phyloP scores from a whole-genome alignment of 2,797 vertebrate genomes.

The Mormyrops attenuatus region DNA sequence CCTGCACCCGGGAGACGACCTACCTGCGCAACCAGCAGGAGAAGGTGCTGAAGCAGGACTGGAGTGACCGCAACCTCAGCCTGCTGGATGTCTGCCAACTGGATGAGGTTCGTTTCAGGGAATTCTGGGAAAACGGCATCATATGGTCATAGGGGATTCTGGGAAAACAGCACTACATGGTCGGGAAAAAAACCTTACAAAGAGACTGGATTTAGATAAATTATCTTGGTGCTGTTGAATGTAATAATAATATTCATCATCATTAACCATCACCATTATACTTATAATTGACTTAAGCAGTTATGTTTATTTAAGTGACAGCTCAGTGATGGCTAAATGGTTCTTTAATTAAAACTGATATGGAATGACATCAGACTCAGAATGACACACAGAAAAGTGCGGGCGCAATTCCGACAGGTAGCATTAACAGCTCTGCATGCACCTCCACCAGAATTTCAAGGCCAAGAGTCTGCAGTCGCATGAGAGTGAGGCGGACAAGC shows the following conservation, averaged over 20 bases:
- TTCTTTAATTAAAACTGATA: neutral
- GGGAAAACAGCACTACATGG: neutral
- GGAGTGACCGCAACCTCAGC: conserved; percentile 82
- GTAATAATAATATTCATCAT: neutral
- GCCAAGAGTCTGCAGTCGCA: conserved; percentile 69
- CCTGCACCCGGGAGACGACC: conserved; percentile 77
- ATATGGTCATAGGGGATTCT: neutral
- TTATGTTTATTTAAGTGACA: neutral
- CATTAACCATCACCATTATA: neutral
- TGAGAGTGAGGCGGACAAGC: conserved; percentile 67
- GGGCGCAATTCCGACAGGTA: neutral
- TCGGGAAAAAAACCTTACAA: neutral
- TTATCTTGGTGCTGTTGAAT: neutral
- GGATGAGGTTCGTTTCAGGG: conserved; percentile 69
- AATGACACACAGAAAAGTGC: too few species aligned
- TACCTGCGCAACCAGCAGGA: conserved; percentile 77
- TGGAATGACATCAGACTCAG: neutral
- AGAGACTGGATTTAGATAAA: neutral
- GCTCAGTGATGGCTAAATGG: neutral
- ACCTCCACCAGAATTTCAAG: conserved; percentile 74
- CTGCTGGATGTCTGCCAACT: conserved; percentile 61
- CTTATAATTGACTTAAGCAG: neutral
- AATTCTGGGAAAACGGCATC: neutral
- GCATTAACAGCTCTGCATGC: too few species aligned
- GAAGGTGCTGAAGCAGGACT: conserved; percentile 78